Conservation (phyloP, 2,797 vertebrate genomes). For the Xenopus petersii region DNA sequence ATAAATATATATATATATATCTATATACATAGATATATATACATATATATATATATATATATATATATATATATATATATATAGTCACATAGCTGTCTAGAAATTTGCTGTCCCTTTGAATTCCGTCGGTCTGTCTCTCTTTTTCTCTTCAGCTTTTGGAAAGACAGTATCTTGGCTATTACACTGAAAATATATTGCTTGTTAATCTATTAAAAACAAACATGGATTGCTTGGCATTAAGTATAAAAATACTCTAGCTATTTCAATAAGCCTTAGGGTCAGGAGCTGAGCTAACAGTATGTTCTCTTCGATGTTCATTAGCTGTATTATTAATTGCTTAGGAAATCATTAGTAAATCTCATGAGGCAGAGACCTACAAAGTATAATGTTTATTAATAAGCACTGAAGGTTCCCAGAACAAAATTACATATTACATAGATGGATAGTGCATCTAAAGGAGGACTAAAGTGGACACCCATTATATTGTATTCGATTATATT, state of each 20-base stretch:
- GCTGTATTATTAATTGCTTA: constrained; percentile 54
- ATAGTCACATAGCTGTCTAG: constrained; percentile 73
- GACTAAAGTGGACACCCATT: too few species aligned
- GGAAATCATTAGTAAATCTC: constrained; percentile 49
- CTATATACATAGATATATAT: constrained; percentile 25
- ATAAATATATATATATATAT: too few species aligned
- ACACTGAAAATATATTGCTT: constrained; percentile 54
- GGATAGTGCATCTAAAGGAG: too few species aligned
- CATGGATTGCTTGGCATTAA: constrained; percentile 70
- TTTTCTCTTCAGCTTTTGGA: constrained; percentile 54
- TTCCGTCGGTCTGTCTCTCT: constrained; percentile 46
- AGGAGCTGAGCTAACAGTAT: constrained; percentile 44
- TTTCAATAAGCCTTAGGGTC: constrained; percentile 46
- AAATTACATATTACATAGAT: too few species aligned
- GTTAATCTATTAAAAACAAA: constrained; percentile 61
- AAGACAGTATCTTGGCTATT: constrained; percentile 61
- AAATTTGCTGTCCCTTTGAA: constrained; percentile 64
- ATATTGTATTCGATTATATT: too few species aligned
- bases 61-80: too few species aligned
- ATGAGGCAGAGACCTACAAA: constrained; percentile 17
- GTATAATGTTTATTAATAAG: too few species aligned
- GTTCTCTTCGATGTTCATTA: constrained; percentile 45
- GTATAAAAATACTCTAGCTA: constrained; percentile 58
- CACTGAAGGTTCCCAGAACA: too few species aligned
- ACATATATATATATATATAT: too few species aligned